A percentile compares a stretch with the other conserved stretches of the same genome.
Conservation (phyloP, 1,140 invertebrate genomes). For the Aphelenchoides fujianensis region DNA sequence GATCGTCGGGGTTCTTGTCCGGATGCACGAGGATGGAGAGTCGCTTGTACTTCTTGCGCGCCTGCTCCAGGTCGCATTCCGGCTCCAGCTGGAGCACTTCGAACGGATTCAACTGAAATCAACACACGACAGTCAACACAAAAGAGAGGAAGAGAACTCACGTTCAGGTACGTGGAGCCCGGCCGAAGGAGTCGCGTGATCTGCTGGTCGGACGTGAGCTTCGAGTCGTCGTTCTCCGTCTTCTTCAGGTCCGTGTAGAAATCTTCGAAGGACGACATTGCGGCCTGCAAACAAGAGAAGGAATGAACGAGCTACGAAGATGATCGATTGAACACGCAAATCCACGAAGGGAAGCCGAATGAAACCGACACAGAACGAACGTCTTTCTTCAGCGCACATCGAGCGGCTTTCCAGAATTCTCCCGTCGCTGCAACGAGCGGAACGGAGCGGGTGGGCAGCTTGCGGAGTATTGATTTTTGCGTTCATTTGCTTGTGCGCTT, state of each 20-base stretch:
- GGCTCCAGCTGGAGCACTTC: slow-evolving; percentile 85
- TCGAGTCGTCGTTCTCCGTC: slow-evolving; percentile 85
- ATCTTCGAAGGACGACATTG: slow-evolving; percentile 52
- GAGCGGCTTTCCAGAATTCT: no score
- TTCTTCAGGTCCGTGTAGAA: slow-evolving; percentile 71
- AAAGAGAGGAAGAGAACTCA: slow-evolving; percentile 93
- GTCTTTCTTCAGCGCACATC: no score
- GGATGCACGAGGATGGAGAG: slow-evolving; percentile 97
- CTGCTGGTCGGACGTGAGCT: slow-evolving; percentile 87
- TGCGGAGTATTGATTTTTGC: no score
- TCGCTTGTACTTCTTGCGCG: slow-evolving; percentile 91
- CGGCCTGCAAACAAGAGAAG: no score
- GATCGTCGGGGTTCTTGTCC: slow-evolving; percentile 93
- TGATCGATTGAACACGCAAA: no score
- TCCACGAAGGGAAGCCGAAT: no score
- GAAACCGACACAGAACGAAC: no score
- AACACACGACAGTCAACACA: slow-evolving; percentile 66
- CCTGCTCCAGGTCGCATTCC: slow-evolving; percentile 79
- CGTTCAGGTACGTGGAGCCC: slow-evolving; percentile 91
- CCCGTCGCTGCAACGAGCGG: no score
- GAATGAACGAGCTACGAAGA: slow-evolving; percentile 5
- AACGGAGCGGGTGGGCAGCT: no score
- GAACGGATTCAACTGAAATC: slow-evolving; percentile 53
- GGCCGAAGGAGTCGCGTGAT: slow-evolving; percentile 85
- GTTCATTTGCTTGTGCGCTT: no score